These are phyloP conservation scores for Balanococcus diminutus DNA, from an alignment of 2,888 invertebrate species.

Conservation along the genomic window DNA sequence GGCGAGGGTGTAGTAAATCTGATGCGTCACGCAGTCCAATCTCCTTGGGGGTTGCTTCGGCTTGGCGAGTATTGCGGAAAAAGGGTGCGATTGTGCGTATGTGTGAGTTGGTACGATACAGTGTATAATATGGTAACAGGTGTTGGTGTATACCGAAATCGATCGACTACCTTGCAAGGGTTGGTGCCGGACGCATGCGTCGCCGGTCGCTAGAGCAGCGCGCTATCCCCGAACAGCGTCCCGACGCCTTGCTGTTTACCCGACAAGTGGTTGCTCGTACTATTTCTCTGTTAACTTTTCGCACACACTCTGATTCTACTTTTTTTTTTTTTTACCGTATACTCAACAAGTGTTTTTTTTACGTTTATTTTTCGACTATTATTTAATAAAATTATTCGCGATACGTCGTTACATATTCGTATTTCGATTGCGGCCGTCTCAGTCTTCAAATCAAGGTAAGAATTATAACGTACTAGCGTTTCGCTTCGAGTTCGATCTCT, in stretches of 20 bases:
- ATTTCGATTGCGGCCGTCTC: not conserved
- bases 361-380: conserved; percentile 42
- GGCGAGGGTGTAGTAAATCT: conserved; percentile 45
- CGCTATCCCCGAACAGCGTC: conserved; percentile 41
- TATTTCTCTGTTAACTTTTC: conserved; percentile 54
- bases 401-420: not conserved
- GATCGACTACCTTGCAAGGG: conserved; percentile 33
- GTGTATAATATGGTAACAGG: conserved; percentile 50
- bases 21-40: conserved; percentile 47
- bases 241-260: conserved; percentile 46
- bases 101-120: conserved; percentile 31
- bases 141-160: conserved; percentile 52
- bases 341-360: conserved; percentile 53
- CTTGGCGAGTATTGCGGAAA: not conserved
- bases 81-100: not conserved
- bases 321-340: conserved; percentile 45
- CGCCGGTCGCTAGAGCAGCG: not conserved
- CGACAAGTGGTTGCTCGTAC: conserved; percentile 54
- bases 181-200: conserved; percentile 29
- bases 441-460: conserved; percentile 25
- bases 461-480: not conserved
- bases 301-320: conserved; percentile 42
- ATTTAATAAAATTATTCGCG: conserved; percentile 22
- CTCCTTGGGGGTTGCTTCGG: conserved; percentile 33
- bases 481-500: not conserved